A percentile compares a stretch with the other conserved stretches of the same genome.
Conservation (phyloP, 2,888 invertebrate genomes). For the Colletes collaris region DNA sequence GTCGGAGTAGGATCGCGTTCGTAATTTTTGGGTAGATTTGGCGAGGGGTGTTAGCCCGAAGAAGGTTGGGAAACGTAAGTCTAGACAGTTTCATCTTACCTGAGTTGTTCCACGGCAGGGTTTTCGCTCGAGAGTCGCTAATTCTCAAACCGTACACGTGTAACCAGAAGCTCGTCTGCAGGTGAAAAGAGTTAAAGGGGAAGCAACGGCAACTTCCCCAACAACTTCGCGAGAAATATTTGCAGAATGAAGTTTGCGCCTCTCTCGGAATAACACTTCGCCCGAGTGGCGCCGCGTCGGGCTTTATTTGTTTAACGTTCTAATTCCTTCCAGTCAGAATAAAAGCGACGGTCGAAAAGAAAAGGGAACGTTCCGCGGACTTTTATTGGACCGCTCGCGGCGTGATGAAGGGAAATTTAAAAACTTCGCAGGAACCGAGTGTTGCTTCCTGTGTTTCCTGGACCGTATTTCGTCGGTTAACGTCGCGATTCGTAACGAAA, state of each 20-base stretch:
- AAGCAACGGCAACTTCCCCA: conserved; percentile 26
- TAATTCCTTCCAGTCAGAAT: conserved; percentile 46
- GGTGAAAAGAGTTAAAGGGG: conserved; percentile 42
- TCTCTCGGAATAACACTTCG: conserved; percentile 36
- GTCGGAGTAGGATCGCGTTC: no score
- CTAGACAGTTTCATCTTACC: conserved; percentile 5
- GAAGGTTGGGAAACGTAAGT: no score
- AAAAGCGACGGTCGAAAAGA: not conserved
- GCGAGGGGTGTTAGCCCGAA: no score
- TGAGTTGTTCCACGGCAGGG: conserved; percentile 25
- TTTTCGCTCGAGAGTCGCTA: conserved; percentile 34
- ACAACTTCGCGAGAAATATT: conserved; percentile 45
- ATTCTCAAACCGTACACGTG: conserved; percentile 38
- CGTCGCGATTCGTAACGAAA: no score
- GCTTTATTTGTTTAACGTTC: conserved; percentile 52
- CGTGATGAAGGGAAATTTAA: conserved; percentile 26
- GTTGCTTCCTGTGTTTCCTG: not conserved
- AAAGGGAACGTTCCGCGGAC: not conserved
- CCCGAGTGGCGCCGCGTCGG: conserved; percentile 7
- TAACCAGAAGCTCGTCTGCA: not conserved
- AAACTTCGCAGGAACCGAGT: conserved; percentile 2
- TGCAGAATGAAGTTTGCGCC: conserved; percentile 44
- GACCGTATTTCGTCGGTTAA: no score
- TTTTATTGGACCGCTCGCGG: conserved; percentile 15
- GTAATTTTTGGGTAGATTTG: no score